Evolutionary conservation across 2,888 invertebrate genomes (phyloP).

Genomic region (Drosophila koepferae): DNA sequence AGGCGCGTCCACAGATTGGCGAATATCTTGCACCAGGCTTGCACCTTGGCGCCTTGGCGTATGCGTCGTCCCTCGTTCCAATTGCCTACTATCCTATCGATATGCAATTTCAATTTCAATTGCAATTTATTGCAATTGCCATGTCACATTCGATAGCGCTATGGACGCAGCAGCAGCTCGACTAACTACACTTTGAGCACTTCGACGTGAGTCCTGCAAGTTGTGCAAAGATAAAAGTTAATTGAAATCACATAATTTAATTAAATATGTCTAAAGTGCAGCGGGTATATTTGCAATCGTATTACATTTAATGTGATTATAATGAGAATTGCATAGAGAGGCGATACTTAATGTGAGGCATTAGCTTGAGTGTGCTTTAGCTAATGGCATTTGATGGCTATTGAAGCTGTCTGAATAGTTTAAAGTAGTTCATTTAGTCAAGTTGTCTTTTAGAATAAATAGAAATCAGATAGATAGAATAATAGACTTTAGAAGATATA

Average conservation of each 20-base stretch:
- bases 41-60: constrained; percentile 56
- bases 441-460: too few species aligned
- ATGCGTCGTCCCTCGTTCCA: constrained; percentile 4
- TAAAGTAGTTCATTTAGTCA: too few species aligned
- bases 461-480: not conserved
- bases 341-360: not conserved
- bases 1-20: constrained; percentile 85
- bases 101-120: constrained; percentile 28
- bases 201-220: not conserved
- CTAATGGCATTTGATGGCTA: not conserved
- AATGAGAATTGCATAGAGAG: not conserved
- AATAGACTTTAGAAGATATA: too few species aligned
- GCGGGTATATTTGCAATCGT: not conserved
- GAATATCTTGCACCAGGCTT: constrained; percentile 74
- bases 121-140: constrained; percentile 38
- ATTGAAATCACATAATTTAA: constrained; percentile 4
- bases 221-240: not conserved
- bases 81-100: not conserved
- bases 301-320: not conserved
- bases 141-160: constrained; percentile 13
- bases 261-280: not conserved
- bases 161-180: not conserved
- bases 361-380: not conserved
- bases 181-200: constrained; percentile 3
- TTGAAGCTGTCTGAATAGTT: not conserved